A percentile compares a stretch with the other conserved stretches of the same genome.
phyloP scores from a whole-genome alignment of 2,888 invertebrate genomes.

The Omphaloscelis lunosa region DNA sequence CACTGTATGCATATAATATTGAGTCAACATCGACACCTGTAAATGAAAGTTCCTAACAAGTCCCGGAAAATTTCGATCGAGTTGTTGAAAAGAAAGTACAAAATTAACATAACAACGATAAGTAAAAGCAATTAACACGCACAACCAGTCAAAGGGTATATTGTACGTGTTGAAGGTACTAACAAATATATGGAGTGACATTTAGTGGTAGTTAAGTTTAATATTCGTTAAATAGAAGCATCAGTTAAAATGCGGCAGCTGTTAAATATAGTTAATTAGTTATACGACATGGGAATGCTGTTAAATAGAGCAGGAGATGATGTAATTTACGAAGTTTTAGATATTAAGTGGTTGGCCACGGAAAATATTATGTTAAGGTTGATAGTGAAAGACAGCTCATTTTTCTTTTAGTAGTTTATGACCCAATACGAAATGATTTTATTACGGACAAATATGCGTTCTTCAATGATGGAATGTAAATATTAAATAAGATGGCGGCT shows the following conservation, averaged over 20 bases:
- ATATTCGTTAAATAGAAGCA: slow-evolving; percentile 84
- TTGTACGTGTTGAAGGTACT: slow-evolving; percentile 74
- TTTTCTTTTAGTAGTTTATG: slow-evolving; percentile 46
- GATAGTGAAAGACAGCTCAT: slow-evolving; percentile 28
- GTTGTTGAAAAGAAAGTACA: slow-evolving; percentile 68
- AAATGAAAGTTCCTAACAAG: slow-evolving; percentile 62
- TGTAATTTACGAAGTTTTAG: slow-evolving; percentile 67
- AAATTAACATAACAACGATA: slow-evolving; percentile 82
- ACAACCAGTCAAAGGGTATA: slow-evolving; percentile 77
- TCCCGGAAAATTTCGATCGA: slow-evolving; percentile 65
- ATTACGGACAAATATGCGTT: slow-evolving; percentile 41
- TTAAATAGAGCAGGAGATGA: slow-evolving; percentile 67
- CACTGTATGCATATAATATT: slow-evolving; percentile 18
- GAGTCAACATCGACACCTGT: slow-evolving; percentile 39
- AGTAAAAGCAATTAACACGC: slow-evolving; percentile 84
- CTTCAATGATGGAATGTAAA: slow-evolving; percentile 55
- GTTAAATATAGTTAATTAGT: slow-evolving; percentile 86
- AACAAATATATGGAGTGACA: slow-evolving; percentile 86
- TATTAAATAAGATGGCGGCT: slow-evolving; percentile 38
- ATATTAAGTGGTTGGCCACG: slow-evolving; percentile 61
- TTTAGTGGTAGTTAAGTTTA: slow-evolving; percentile 86
- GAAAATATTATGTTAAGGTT: slow-evolving; percentile 56
- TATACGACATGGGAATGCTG: slow-evolving; percentile 74
- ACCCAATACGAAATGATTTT: slow-evolving; percentile 41
- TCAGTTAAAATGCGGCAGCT: slow-evolving; percentile 84